Percentiles rank a stretch among this genome's conserved stretches.
phyloP scores from a whole-genome alignment of 2,888 invertebrate species.

The Lypha dubia region DNA sequence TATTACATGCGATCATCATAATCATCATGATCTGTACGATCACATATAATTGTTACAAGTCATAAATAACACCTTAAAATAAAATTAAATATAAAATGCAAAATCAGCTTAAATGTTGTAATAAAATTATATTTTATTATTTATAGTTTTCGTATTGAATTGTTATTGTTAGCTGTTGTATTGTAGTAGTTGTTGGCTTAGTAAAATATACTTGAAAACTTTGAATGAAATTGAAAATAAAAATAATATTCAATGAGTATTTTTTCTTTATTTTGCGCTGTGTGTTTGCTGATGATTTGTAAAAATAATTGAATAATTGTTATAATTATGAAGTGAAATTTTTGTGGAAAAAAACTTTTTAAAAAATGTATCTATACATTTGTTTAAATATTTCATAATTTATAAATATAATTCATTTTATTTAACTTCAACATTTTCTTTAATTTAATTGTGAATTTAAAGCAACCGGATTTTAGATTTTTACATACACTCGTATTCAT shows the following conservation, averaged over 20 bases:
- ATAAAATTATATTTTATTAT: slow-evolving; percentile 25
- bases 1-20: slow-evolving; percentile 14
- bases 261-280: not conserved
- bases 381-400: slow-evolving; percentile 9
- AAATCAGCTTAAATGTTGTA: slow-evolving; percentile 57
- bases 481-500: not conserved
- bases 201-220: slow-evolving; percentile 35
- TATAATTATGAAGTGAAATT: slow-evolving; percentile 56
- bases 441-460: slow-evolving; percentile 21
- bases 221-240: slow-evolving; percentile 44
- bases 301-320: slow-evolving; percentile 50
- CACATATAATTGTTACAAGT: slow-evolving; percentile 39
- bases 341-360: not conserved
- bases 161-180: not conserved
- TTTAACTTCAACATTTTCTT: not conserved
- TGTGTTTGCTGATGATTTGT: slow-evolving; percentile 24
- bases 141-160: not conserved
- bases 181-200: slow-evolving; percentile 4
- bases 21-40: not conserved
- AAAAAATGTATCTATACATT: not conserved
- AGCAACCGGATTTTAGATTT: slow-evolving; percentile 65
- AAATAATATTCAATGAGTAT: slow-evolving; percentile 18
- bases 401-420: not conserved
- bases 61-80: slow-evolving; percentile 40
- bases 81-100: slow-evolving; percentile 42